Base-by-base conservation (phyloP, 2,888 invertebrate species). In the Taphrorychus bicolor region DNA sequence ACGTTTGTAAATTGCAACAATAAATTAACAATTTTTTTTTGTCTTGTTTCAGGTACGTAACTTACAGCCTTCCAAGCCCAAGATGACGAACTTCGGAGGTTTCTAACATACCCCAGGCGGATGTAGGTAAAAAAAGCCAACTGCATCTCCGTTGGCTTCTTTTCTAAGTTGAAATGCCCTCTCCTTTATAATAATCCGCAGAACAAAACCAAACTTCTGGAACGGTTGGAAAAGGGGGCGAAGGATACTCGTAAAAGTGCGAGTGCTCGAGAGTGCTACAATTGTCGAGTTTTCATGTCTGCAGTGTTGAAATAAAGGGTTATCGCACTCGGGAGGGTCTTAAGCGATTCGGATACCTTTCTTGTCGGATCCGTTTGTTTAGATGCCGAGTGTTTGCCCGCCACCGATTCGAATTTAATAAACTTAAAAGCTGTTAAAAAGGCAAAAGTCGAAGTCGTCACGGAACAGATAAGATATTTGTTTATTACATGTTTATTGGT, bases 221-320 rank as follows among this genome's bases (percentile, higher is more conserved):
- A 32, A 32, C 11, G 9, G 32, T 16, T 5, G 45, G 14, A 45
- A 45, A n/a, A n/a, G n/a, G n/a, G 45, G 17, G 45, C 45, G 45
- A 45, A 45, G 45, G 45, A 16, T 45, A 5, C 45, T 45, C 45
- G 45, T 17, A 14, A 17, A 16, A 45, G 14, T 14, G 17, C 14
- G 45, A 16, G 14, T 45, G 45, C 45, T 45, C 16, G 17, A 45
- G 45, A 16, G 45, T 45, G 45, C 45, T 45, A 17, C 45, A 45
- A 45, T 45, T 45, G 45, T 45, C 17, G 45, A 45, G 45, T 45
- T 45, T n/a, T 45, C 45, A 14, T 45, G 45, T 45, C 45, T 45
- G 45, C 17, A 45, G 45, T 45, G 45, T 45, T 14, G 45, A 45
- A 45, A 45, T 45, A 45, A 45, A 45, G 45, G 45, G 45, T 45